Evolutionary conservation across 1,140 invertebrate genomes (phyloP), one percentile per base, ranked within the genome.

Genomic region (Pectinophora gossypiella): DNA sequence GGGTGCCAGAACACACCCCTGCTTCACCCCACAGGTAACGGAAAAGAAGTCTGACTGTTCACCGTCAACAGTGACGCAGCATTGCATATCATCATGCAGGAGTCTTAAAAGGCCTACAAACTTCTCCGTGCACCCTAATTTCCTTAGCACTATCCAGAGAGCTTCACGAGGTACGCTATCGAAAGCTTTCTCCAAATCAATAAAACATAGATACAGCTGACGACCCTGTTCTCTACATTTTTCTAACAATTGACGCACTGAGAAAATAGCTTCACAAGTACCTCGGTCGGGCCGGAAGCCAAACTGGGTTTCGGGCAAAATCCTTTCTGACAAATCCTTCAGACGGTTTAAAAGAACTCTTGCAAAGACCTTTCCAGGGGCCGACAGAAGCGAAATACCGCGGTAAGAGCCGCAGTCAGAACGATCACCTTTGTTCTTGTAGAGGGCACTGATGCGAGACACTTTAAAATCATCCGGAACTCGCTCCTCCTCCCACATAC

Each of bases 351-450:
- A 32, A 19, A 51, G 12, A 12, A 51, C 16, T 32, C 49, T 22
- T 10, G 49, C 49, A 51, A 51, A 51, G 9, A 18, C 49, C 16
- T 51, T 51, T 43, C 49, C 49, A 27, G 38, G 40, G 15, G 18
- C 38, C 18, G 49, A 43, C 2, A 51, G 12, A 18, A 51, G 18
- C 6, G 49, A 51, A n/a, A 51, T 51, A 43, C 49, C 49, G 4
- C 42, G 38, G 13, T 51, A 51, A 3, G 49, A 51, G 18, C 44
- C 21, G 40, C 38, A 51, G 40, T 51, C 42, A 1, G 49, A 51
- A 27, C 49, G 49, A 13, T 51, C 49, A 32, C 42, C 49, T 27
- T 43, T 51, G 27, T 27, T 43, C 38, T 51, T 51, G 22, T 44
- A 51, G 5, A 51, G 20, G 10, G 49, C 13, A 18, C 38, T 43